Conservation (phyloP, 2,888 invertebrate genomes). For the Villa cingulata region DNA sequence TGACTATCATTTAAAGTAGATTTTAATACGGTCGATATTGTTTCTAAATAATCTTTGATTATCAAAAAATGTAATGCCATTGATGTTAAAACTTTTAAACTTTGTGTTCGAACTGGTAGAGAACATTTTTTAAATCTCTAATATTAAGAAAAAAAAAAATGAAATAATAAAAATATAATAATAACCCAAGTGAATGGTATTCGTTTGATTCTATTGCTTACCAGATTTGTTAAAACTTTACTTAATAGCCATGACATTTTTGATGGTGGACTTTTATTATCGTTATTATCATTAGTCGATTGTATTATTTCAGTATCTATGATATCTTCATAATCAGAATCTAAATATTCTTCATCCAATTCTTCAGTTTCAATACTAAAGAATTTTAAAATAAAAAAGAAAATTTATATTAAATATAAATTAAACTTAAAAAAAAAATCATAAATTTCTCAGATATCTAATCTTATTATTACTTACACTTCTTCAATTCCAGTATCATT, state of each 20-base stretch:
- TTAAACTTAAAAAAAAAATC: too few relatives aligned
- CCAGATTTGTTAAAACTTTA: constrained; percentile 45
- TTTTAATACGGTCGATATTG: constrained; percentile 48
- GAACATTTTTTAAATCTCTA: constrained; percentile 37
- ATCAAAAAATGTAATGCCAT: constrained; percentile 48
- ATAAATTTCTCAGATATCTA: too few relatives aligned
- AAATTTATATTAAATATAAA: background rate
- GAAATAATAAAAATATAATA: background rate
- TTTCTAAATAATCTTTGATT: constrained; percentile 41
- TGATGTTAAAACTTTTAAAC: constrained; percentile 56
- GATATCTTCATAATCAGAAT: constrained; percentile 29
- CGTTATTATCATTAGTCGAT: constrained; percentile 16
- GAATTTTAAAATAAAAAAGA: background rate
- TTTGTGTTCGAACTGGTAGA: constrained; percentile 61
- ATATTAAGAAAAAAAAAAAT: background rate
- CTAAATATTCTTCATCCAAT: constrained; percentile 17
- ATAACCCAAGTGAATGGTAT: background rate
- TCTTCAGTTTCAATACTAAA: constrained; percentile 13
- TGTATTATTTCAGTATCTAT: constrained; percentile 12
- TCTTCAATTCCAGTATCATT: constrained; percentile 21
- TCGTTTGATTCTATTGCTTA: constrained; percentile 14
- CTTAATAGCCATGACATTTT: constrained; percentile 45
- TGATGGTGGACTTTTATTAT: constrained; percentile 14
- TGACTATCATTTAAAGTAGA: constrained; percentile 46
- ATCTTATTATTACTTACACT: constrained; percentile 13